These are phyloP conservation scores for Temnothorax unifasciatus DNA, from an alignment of 2,888 invertebrate genomes.

Conservation along the genomic window DNA sequence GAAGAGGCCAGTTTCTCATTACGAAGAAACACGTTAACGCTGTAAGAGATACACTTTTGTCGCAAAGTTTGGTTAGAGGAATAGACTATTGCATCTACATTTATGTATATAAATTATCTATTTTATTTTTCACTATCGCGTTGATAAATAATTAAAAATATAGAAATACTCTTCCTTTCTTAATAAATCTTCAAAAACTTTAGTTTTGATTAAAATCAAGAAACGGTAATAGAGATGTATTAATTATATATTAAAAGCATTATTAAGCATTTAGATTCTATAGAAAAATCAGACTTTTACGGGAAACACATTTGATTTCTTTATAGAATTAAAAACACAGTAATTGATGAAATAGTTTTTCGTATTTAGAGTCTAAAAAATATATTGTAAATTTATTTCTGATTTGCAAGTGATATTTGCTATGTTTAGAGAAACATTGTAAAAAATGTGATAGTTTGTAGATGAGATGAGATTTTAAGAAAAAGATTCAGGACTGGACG, in stretches of 20 bases:
- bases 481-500: neutral
- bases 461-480: slow-evolving; percentile 15
- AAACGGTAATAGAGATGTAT: neutral
- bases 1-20: neutral
- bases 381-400: slow-evolving; percentile 5
- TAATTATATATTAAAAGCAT: neutral
- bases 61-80: neutral
- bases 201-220: neutral
- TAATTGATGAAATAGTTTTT: neutral
- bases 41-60: neutral
- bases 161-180: neutral
- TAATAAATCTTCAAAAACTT: neutral
- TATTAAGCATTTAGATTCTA: neutral
- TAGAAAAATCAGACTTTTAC: neutral
- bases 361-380: neutral
- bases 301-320: neutral
- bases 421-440: neutral
- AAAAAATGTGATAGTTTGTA: neutral
- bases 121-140: neutral
- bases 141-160: slow-evolving; percentile 10
- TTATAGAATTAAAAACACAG: neutral
- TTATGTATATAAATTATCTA: neutral
- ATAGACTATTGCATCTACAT: neutral
- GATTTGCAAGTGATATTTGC: neutral
- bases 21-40: neutral